Base-by-base conservation (phyloP, 1,140 invertebrate genomes). In the Zaprionus davidi region DNA sequence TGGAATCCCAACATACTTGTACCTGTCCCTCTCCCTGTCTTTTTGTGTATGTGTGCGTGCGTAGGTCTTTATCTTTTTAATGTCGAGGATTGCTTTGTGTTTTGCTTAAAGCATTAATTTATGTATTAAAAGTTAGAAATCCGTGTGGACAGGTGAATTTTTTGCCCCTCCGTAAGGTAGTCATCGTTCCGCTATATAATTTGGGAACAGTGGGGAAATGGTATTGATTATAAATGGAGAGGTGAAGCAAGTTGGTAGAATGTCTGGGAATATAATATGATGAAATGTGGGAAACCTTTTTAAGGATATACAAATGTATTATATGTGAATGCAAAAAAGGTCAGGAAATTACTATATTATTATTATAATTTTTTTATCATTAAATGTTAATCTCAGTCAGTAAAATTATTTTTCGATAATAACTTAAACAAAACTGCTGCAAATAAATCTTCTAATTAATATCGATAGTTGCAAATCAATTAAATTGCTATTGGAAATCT, bases 71-170 rank as follows among this genome's bases (percentile, higher is more conserved):
- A 82, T 90, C 81, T 84, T 80, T 85, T 90, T 79, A 85, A 90
- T 90, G 70, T 77, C 28, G 46, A 72, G 80, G 70, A 90, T 90
- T 76, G 75, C 76, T 66, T 81, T 85, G 76, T 85, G 56, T 85
- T 76, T 80, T 59, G 72, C 79, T 82, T 82, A 59, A 85, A 82
- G 71, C 81, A 81, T 90, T 90, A 79, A 90, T 90, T 90, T 90
- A 85, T 80, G 81, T 90, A 82, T 85, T 88, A 84, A 84, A 88
- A 90, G 79, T 90, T 90, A 90, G 85, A 90, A 90, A 90, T 90
- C 86, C 85, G 82, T 90, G 85, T 90, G 85, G 81, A 90, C 85
- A 90, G 85, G 85, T 90, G 82, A 90, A 79, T 82, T 85, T 79
- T 20, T 31, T 17, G 55, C 28, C 62, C 63, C 70, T 65, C 5